phyloP scores from a whole-genome alignment of 2,888 invertebrate genomes.

The Scaptomyza reducta region DNA sequence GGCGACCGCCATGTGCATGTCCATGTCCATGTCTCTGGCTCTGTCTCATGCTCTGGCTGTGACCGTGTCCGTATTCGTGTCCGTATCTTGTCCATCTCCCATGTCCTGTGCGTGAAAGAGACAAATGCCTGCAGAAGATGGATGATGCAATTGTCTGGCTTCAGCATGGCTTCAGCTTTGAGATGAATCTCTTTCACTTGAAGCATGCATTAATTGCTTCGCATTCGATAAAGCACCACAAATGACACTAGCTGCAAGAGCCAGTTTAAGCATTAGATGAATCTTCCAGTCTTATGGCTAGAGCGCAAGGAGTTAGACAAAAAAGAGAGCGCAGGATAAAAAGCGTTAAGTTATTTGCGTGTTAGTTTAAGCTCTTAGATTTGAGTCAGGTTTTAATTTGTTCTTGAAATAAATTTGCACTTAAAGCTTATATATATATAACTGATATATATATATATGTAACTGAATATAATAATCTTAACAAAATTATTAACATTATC shows the following conservation, averaged over 20 bases:
- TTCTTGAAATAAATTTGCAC: no score
- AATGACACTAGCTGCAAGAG: conserved; percentile 49
- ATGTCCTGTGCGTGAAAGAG: conserved; percentile 61
- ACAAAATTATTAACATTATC: not conserved
- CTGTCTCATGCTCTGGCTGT: not conserved
- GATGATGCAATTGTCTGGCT: conserved; percentile 71
- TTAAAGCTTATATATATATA: no score
- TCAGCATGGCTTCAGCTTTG: conserved; percentile 50
- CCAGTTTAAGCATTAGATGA: conserved; percentile 33
- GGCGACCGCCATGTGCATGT: conserved; percentile 50
- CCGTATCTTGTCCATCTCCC: not conserved
- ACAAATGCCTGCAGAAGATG: conserved; percentile 75
- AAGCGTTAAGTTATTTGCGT: not conserved
- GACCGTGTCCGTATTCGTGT: conserved; percentile 4
- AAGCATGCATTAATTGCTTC: conserved; percentile 57
- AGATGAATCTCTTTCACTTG: conserved; percentile 53
- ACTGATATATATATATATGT: no score
- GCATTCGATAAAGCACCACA: conserved; percentile 51
- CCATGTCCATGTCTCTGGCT: conserved; percentile 23
- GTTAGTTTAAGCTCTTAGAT: not conserved
- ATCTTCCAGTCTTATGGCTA: conserved; percentile 21
- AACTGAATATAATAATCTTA: no score
- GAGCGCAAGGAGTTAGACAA: not conserved
- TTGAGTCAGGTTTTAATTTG: conserved; percentile 3
- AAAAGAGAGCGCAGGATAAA: not conserved